These are phyloP conservation scores for Lepisosteus osseus DNA, from an alignment of 2,113 vertebrate species.

Conservation along the genomic window DNA sequence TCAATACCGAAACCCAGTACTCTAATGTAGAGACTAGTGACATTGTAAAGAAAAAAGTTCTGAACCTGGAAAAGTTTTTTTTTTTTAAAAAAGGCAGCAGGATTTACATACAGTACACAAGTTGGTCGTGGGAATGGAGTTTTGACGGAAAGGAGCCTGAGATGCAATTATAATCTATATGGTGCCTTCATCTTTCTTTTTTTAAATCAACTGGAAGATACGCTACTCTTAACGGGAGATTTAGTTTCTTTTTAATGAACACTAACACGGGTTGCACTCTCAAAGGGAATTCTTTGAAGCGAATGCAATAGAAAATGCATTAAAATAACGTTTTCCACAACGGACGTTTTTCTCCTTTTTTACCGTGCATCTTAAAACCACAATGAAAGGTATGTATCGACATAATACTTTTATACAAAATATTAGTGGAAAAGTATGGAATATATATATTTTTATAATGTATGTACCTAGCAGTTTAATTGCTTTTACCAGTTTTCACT, in stretches of 20 bases:
- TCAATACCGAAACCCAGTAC: constrained; percentile 33
- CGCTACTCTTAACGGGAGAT: background rate
- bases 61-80: background rate
- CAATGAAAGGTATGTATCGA: constrained; percentile 66
- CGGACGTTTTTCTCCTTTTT: constrained; percentile 50
- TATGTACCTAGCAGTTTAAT: constrained; percentile 6
- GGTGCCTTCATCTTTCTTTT: background rate
- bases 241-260: background rate
- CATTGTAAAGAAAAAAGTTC: constrained; percentile 12
- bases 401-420: background rate
- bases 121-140: constrained; percentile 37
- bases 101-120: background rate
- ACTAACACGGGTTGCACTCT: too few relatives aligned
- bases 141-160: constrained; percentile 28
- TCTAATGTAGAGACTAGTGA: constrained; percentile 14
- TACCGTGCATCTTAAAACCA: constrained; percentile 45
- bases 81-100: background rate
- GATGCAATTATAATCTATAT: constrained; percentile 26
- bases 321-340: constrained; percentile 41
- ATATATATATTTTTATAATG: background rate
- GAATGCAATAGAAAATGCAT: constrained; percentile 55
- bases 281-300: constrained; percentile 23
- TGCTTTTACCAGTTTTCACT: background rate
- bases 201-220: background rate
- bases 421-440: background rate